Percentiles rank a stretch among this genome's conserved stretches.
phyloP scores from a whole-genome alignment of 2,797 vertebrate genomes.

The Enteromius argenteus region DNA sequence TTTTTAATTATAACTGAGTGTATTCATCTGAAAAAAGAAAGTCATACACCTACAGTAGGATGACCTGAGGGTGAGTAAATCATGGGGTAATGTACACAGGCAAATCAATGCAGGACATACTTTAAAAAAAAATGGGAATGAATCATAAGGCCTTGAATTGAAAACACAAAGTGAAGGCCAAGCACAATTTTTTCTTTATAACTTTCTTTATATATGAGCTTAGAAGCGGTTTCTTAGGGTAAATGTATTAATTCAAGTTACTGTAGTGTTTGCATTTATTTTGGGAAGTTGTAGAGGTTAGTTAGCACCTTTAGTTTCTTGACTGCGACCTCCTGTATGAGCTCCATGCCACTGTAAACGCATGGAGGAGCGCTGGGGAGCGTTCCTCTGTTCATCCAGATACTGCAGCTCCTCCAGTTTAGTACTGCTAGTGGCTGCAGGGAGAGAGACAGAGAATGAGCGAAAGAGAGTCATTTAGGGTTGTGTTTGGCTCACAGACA shows the following conservation, averaged over 20 bases:
- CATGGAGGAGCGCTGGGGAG: slow-evolving; percentile 88
- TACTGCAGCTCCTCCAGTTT: slow-evolving; percentile 94
- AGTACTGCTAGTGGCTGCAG: slow-evolving; percentile 92
- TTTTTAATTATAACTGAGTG: neutral
- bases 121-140: neutral
- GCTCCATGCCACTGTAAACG: slow-evolving; percentile 88
- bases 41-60: neutral
- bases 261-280: neutral
- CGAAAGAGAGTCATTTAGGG: slow-evolving; percentile 23
- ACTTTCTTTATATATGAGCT: neutral
- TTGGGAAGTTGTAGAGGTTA: neutral
- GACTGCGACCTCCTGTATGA: slow-evolving; percentile 82
- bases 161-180: neutral
- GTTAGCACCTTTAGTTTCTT: slow-evolving; percentile 87
- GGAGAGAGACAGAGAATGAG: slow-evolving; percentile 28
- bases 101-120: slow-evolving; percentile 31
- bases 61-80: neutral
- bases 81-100: neutral
- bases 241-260: neutral
- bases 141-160: neutral
- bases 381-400: slow-evolving; percentile 88
- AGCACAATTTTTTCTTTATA: neutral
- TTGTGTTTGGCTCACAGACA: slow-evolving; percentile 37
- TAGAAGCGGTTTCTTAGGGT: neutral
- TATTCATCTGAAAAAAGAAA: neutral